phyloP scores from a whole-genome alignment of 2,888 invertebrate genomes.

The Dryococelus australis region DNA sequence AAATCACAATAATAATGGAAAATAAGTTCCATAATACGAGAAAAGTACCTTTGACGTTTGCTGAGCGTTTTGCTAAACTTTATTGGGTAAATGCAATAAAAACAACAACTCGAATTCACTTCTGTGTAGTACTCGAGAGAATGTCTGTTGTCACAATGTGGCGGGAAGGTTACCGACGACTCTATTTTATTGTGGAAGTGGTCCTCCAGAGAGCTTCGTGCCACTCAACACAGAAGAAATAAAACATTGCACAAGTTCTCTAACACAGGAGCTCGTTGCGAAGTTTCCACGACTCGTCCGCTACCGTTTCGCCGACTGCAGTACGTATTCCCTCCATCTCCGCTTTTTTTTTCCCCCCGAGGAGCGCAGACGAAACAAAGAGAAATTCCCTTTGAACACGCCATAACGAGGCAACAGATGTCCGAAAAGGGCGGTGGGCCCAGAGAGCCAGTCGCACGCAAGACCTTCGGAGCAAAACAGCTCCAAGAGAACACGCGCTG shows the following conservation, averaged over 20 bases:
- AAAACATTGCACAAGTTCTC: not conserved
- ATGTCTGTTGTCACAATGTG: no score
- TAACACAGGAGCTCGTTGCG: not conserved
- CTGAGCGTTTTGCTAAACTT: no score
- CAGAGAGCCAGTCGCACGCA: not conserved
- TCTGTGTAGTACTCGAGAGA: no score
- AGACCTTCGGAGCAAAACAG: not conserved
- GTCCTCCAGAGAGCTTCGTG: not conserved
- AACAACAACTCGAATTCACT: no score
- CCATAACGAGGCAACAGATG: conserved; percentile 1
- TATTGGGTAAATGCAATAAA: no score
- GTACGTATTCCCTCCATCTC: no score
- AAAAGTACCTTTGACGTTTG: no score
- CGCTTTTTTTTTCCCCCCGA: not conserved
- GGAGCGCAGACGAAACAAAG: not conserved
- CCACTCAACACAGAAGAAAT: not conserved
- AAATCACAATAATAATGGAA: no score
- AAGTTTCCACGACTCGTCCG: not conserved
- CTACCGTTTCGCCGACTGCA: not conserved
- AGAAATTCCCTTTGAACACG: not conserved
- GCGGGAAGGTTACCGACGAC: no score
- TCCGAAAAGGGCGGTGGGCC: not conserved
- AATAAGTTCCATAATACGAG: no score
- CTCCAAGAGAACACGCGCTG: not conserved
- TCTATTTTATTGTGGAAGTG: no score